These are phyloP conservation scores for Dynastes hyllus DNA, from an alignment of 2,888 invertebrate genomes.

Conservation along the genomic window DNA sequence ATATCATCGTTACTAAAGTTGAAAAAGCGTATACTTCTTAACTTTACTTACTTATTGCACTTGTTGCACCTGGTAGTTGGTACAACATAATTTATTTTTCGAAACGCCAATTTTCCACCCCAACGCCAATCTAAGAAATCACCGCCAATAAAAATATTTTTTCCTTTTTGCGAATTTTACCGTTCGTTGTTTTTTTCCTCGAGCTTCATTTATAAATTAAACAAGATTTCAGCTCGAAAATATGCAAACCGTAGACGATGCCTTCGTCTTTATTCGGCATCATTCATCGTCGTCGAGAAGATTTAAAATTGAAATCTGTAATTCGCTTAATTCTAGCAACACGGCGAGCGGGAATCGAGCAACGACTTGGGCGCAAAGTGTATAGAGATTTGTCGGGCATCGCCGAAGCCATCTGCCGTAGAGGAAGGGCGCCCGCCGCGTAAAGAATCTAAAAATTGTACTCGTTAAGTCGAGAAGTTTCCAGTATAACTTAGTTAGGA, in stretches of 20 bases:
- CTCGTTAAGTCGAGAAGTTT: slow-evolving; percentile 66
- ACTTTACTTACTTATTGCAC: no score
- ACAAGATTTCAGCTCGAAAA: slow-evolving; percentile 29
- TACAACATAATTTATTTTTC: background rate
- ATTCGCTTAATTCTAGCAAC: slow-evolving; percentile 62
- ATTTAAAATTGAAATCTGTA: slow-evolving; percentile 55
- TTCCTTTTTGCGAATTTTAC: slow-evolving; percentile 1
- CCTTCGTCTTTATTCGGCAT: slow-evolving; percentile 14
- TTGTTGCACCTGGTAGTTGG: no score
- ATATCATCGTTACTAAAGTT: no score
- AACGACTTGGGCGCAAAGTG: slow-evolving; percentile 27
- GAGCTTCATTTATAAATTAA: slow-evolving; percentile 44
- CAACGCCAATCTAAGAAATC: background rate
- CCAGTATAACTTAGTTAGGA: slow-evolving; percentile 54
- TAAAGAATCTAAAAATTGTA: slow-evolving; percentile 66
- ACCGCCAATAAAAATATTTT: background rate
- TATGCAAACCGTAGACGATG: slow-evolving; percentile 24
- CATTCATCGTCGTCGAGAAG: slow-evolving; percentile 24
- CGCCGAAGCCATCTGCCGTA: slow-evolving; percentile 12
- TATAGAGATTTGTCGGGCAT: slow-evolving; percentile 60
- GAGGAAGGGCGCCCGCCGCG: slow-evolving; percentile 32
- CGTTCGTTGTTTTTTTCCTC: background rate
- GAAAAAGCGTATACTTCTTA: no score
- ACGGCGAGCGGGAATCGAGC: slow-evolving; percentile 49
- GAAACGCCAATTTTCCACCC: background rate